Evolutionary conservation across 2,888 invertebrate genomes (phyloP).

Genomic region (Actias luna): DNA sequence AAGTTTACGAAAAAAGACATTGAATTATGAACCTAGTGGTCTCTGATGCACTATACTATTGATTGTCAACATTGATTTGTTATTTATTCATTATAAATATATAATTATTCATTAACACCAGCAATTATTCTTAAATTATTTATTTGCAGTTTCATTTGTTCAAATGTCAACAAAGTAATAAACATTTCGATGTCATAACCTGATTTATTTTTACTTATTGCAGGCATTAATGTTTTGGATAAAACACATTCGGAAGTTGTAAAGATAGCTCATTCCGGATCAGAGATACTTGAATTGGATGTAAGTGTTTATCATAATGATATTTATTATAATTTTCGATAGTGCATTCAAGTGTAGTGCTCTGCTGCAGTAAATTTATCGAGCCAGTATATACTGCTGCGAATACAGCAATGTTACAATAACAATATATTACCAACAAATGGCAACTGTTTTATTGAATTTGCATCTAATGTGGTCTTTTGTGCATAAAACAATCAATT

Average conservation of each 20-base stretch:
- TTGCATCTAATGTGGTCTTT: background rate
- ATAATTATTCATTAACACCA: too few species aligned
- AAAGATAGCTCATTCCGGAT: slow-evolving; percentile 93
- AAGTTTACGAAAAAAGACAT: too few species aligned
- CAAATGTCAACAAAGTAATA: background rate
- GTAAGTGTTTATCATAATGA: slow-evolving; percentile 51
- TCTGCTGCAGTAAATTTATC: background rate
- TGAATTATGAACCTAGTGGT: too few species aligned
- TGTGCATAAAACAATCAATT: background rate
- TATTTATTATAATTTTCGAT: background rate
- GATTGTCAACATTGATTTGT: too few species aligned
- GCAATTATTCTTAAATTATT: too few species aligned
- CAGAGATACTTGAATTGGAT: slow-evolving; percentile 92
- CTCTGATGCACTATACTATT: too few species aligned
- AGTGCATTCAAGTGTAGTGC: background rate
- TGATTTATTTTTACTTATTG: slow-evolving; percentile 30
- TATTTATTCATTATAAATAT: too few species aligned
- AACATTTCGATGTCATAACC: background rate
- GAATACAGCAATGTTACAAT: too few species aligned
- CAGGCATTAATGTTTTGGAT: slow-evolving; percentile 92
- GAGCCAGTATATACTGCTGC: background rate
- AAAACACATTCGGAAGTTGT: slow-evolving; percentile 97
- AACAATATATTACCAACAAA: background rate
- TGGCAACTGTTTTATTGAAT: background rate
- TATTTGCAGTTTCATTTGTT: too few species aligned